A percentile compares a stretch with the other conserved stretches of the same genome.
Conservation (phyloP, 2,113 vertebrate genomes). For the Echinops telfairi region DNA sequence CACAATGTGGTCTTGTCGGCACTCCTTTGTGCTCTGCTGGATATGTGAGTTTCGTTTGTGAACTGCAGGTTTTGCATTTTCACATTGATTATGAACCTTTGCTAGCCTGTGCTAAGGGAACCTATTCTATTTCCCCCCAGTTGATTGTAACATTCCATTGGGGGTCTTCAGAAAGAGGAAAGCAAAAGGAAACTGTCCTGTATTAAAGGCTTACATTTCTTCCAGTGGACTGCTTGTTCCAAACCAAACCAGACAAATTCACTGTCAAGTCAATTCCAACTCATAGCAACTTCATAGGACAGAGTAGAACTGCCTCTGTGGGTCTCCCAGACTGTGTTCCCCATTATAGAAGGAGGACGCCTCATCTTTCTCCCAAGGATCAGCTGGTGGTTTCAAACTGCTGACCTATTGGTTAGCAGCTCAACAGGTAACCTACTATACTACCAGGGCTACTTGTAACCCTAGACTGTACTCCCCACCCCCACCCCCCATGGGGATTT, state of each 20-base stretch:
- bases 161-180: not conserved
- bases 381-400: too few species aligned
- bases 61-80: not conserved
- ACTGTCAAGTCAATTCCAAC: too few species aligned
- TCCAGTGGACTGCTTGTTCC: not conserved
- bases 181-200: not conserved
- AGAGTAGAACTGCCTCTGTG: too few species aligned
- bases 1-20: not conserved
- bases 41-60: slow-evolving; percentile 17
- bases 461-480: not conserved
- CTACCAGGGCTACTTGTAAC: not conserved
- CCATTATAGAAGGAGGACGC: too few species aligned
- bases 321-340: too few species aligned
- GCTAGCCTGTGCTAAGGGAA: not conserved
- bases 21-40: not conserved
- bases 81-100: not conserved
- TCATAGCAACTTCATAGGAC: too few species aligned
- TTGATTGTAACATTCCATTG: not conserved
- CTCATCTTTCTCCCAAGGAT: too few species aligned
- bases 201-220: not conserved
- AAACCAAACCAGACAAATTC: too few species aligned
- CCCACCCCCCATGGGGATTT: not conserved
- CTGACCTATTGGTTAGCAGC: too few species aligned
- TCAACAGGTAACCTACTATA: too few species aligned
- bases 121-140: not conserved